Base-by-base conservation (phyloP, 1,140 invertebrate species). In the Saxidomus purpurata region DNA sequence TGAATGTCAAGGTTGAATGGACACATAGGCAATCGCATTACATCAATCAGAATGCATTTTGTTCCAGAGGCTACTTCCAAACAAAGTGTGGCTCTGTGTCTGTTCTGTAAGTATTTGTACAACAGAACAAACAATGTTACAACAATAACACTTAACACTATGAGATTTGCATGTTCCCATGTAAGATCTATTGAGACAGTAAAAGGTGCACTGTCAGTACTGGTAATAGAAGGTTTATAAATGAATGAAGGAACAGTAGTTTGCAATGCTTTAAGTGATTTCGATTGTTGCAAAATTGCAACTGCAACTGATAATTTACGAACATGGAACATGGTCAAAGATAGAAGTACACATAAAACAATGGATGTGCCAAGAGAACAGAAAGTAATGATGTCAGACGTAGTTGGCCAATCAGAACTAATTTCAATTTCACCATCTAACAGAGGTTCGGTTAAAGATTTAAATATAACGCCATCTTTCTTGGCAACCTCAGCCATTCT, bases 401-500 rank as follows among this genome's bases (percentile, higher is more conserved):
- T 31, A 2, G 0, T 28, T 40, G 61, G 38, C 81, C 81, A 83
- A n/a, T 38, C 63, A 1, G 81, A 69, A 15, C 15, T n/a, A 22
- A 83, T 19, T 31, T 40, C 2, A 28, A 83, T 83, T 43, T 69
- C 3, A 9, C 40, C 40, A 47, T 83, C 59, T 6, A 83, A 15
- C 47, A 83, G 47, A 28, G 81, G 81, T 83, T 83, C 81, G 4
- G 61, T 19, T 28, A 83, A 28, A 17, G 81, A 69, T 49, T 83
- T n/a, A 34, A 83, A 85, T 34, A 85, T 52, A 28, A 55, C 17
- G 9, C 9, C 25, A 76, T 85, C 83, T n/a, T 85, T 74, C 31
- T 85, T 85, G 36, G 49, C 49, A 28, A 52, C 49, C 9, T 76
- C 49, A 74, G 83, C 67, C 83, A 85, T 85, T 55, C 59, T 71